phyloP scores from a whole-genome alignment of 2,888 invertebrate species.

The Lymantria dispar region DNA sequence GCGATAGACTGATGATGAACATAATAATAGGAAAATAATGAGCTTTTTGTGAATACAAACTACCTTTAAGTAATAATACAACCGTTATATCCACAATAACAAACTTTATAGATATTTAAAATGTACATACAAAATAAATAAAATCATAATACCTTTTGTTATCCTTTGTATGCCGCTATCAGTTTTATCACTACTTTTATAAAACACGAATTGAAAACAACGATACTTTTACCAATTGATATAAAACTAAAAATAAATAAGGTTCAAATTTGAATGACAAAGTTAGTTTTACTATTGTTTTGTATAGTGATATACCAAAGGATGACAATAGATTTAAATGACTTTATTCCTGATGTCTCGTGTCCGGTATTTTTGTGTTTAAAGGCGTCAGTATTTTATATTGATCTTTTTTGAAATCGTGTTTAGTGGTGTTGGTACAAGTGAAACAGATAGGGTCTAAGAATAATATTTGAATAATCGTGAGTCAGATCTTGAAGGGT shows the following conservation, averaged over 20 bases:
- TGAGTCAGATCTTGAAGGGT: slow-evolving; percentile 33
- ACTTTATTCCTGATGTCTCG: slow-evolving; percentile 69
- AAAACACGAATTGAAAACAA: slow-evolving; percentile 25
- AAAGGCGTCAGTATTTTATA: slow-evolving; percentile 64
- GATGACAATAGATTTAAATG: slow-evolving; percentile 78
- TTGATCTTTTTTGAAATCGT: slow-evolving; percentile 50
- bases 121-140: neutral
- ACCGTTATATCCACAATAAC: neutral
- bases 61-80: neutral
- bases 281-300: slow-evolving; percentile 34
- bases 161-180: slow-evolving; percentile 68
- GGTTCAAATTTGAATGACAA: slow-evolving; percentile 28
- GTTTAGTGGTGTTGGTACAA: slow-evolving; percentile 64
- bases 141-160: slow-evolving; percentile 69
- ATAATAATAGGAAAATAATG: neutral
- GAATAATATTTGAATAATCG: slow-evolving; percentile 54
- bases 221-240: slow-evolving; percentile 4
- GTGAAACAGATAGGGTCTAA: slow-evolving; percentile 51
- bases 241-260: slow-evolving; percentile 13
- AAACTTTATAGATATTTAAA: neutral
- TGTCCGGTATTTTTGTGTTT: slow-evolving; percentile 55
- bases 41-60: neutral
- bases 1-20: no score
- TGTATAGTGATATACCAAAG: slow-evolving; percentile 49
- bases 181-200: slow-evolving; percentile 72